Percentiles rank a stretch among this genome's conserved stretches.
These are phyloP conservation scores for Drosophila greeni DNA, from an alignment of 2,888 invertebrate genomes.

Conservation along the genomic window DNA sequence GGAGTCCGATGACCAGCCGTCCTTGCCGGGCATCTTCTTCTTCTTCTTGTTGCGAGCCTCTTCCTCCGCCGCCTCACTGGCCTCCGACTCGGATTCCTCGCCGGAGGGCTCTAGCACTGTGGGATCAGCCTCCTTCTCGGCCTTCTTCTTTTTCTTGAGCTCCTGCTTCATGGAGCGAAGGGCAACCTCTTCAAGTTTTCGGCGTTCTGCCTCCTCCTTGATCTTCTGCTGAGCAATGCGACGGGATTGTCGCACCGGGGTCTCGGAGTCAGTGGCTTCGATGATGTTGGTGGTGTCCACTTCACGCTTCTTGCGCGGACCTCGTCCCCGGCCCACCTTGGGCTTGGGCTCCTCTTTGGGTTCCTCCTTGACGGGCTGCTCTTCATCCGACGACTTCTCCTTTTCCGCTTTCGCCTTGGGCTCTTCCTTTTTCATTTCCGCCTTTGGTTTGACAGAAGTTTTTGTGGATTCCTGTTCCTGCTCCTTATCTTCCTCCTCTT, in stretches of 20 bases:
- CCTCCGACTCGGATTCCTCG: conserved; percentile 60
- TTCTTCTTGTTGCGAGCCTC: conserved; percentile 75
- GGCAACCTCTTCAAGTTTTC: conserved; percentile 87
- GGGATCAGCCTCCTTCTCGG: conserved; percentile 76
- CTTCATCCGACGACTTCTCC: neutral
- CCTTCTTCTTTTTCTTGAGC: conserved; percentile 80
- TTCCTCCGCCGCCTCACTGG: conserved; percentile 75
- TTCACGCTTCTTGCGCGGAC: conserved; percentile 72
- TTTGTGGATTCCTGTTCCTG: conserved; percentile 10
- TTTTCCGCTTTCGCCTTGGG: neutral
- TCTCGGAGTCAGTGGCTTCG: conserved; percentile 73
- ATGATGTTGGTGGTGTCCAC: conserved; percentile 78
- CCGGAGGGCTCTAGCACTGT: conserved; percentile 73
- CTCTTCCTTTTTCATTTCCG: conserved; percentile 10
- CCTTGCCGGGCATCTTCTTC: conserved; percentile 76
- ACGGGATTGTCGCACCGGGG: conserved; percentile 86
- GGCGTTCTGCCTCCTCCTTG: conserved; percentile 89
- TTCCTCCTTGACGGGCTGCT: conserved; percentile 17
- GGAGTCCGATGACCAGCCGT: conserved; percentile 78
- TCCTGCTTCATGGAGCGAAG: conserved; percentile 84
- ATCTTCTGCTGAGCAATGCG: conserved; percentile 93
- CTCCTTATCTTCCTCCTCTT: conserved; percentile 1
- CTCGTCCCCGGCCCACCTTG: conserved; percentile 59
- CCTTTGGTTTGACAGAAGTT: neutral
- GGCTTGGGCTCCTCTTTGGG: conserved; percentile 13